Percentiles rank a stretch among this genome's conserved stretches.
phyloP scores from a whole-genome alignment of 1,140 invertebrate species.

The Philotrypesis tridentata region DNA sequence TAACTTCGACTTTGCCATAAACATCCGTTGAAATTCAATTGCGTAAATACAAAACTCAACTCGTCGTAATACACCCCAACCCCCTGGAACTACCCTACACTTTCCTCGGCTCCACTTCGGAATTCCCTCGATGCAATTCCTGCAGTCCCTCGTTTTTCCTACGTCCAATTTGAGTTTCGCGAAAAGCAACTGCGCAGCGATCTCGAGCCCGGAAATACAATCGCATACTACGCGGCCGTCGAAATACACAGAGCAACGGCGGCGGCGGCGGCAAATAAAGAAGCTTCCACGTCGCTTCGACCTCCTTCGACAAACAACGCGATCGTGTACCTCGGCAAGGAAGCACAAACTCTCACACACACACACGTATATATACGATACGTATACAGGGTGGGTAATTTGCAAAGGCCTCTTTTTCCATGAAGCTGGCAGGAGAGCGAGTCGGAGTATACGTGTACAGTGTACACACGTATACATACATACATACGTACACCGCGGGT shows the following conservation, averaged over 20 bases:
- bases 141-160: no score
- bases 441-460: neutral
- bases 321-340: conserved; percentile 3
- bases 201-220: neutral
- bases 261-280: conserved; percentile 18
- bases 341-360: neutral
- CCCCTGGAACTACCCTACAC: no score
- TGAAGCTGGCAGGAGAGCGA: neutral
- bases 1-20: no score
- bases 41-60: no score
- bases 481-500: no score
- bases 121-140: no score
- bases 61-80: no score
- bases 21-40: no score
- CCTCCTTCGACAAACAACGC: conserved; percentile 30
- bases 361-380: neutral
- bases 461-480: no score
- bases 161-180: neutral
- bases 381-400: neutral
- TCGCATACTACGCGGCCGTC: conserved; percentile 3
- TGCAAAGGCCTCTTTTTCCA: conserved; percentile 31
- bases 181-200: neutral
- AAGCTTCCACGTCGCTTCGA: conserved; percentile 4
- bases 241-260: neutral
- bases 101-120: no score